Base-by-base conservation (phyloP, 2,888 invertebrate genomes). In the Papilio protenor region DNA sequence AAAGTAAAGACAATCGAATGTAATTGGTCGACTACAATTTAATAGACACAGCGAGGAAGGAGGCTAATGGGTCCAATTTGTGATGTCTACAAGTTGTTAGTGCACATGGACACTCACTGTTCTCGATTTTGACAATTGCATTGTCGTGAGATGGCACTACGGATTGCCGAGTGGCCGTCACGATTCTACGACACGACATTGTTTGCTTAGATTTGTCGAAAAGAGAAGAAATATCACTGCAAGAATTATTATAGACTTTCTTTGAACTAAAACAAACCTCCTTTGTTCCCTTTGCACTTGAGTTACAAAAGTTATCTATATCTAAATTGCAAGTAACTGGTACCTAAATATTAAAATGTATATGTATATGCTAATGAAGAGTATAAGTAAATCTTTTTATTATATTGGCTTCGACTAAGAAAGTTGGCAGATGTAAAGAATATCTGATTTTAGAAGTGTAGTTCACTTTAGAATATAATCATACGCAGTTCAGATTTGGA, bases 61-160 rank as follows among this genome's bases (percentile, higher is more conserved):
- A 85, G 86, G 87, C 83, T 87, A 90, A 89, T 88, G 84, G 87
- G 85, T 85, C 86, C 88, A 90, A 89, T 90, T 90, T 90, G 87
- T 87, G 86, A 85, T 85, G 84, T 88, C 85, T 87, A 84, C 85
- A 84, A 83, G 82, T 82, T 82, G 84, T 84, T 85, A 86, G 85
- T 81, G 80, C 77, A 81, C 82, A 84, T 84, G 83, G 82, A 86
- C 86, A 85, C 87, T 88, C 86, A 81, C 83, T 85, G 87, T 85
- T 88, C 88, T 87, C 84, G 85, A 88, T 90, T 90, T 91, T 89
- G 89, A 90, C 88, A 82, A 77, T 80, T 84, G 83, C 79, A 78
- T 82, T 80, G 85, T 92, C 92, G 91, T 91, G 91, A 92, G 92
- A 91, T 92, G 89, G 87, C 88, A 87, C 87, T 82, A 85, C 82